A percentile compares a stretch with the other conserved stretches of the same genome.
phyloP scores from a whole-genome alignment of 2,113 vertebrate species.

The Pelobates fuscus region DNA sequence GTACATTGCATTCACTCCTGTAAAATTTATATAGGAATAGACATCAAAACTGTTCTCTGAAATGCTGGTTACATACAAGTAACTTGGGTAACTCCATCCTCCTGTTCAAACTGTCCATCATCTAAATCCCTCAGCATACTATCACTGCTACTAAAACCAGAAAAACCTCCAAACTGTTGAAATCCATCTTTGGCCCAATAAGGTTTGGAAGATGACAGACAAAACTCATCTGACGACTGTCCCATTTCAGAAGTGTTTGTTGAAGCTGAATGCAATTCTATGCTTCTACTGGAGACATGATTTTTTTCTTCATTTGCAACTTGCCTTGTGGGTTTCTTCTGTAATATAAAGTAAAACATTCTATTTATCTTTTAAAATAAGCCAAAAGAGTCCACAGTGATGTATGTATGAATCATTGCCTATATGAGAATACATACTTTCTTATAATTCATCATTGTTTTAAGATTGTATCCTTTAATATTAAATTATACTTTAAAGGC shows the following conservation, averaged over 20 bases:
- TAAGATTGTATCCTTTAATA: too few relatives aligned
- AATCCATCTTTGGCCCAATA: conserved; percentile 59
- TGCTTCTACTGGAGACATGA: conserved; percentile 57
- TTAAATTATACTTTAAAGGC: too few relatives aligned
- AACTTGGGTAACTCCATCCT: conserved; percentile 92
- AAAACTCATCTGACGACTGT: conserved; percentile 50
- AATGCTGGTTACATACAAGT: conserved; percentile 83
- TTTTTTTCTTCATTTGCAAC: conserved; percentile 59
- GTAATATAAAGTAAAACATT: conserved; percentile 55
- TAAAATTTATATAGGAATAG: background rate
- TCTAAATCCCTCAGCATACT: conserved; percentile 82
- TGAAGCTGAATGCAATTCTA: conserved; percentile 57
- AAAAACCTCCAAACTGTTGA: conserved; percentile 66
- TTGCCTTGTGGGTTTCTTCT: conserved; percentile 66
- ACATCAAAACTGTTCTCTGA: background rate
- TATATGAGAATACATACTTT: too few relatives aligned
- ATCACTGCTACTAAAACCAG: conserved; percentile 76
- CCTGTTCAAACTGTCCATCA: conserved; percentile 87
- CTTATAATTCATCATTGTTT: too few relatives aligned
- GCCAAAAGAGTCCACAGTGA: too few relatives aligned
- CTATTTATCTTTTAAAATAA: too few relatives aligned
- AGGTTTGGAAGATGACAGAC: conserved; percentile 50
- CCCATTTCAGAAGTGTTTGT: conserved; percentile 45
- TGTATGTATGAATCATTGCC: too few relatives aligned
- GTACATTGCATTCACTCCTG: too few relatives aligned